phyloP scores from a whole-genome alignment of 2,888 invertebrate species.

The Fragum whitleyi region DNA sequence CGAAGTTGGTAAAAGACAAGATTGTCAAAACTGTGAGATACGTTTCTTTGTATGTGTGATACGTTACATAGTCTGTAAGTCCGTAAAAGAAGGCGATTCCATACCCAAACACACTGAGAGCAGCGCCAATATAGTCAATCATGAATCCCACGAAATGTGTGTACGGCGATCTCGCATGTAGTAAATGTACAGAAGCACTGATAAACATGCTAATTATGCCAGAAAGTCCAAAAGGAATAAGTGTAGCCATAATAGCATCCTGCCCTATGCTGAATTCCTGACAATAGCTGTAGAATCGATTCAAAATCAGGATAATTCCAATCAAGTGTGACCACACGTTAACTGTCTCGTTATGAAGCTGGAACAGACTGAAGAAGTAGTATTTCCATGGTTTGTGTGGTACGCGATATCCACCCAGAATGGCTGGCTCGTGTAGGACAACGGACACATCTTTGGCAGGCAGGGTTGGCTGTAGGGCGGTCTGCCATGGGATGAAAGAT shows the following conservation, averaged over 20 bases:
- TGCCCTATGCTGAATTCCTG: constrained; percentile 69
- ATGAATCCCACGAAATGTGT: constrained; percentile 69
- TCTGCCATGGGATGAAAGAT: constrained; percentile 60
- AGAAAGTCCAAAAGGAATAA: constrained; percentile 62
- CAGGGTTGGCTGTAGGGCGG: constrained; percentile 59
- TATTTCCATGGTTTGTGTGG: constrained; percentile 74
- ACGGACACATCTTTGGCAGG: constrained; percentile 69
- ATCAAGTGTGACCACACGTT: constrained; percentile 80
- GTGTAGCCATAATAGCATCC: constrained; percentile 72
- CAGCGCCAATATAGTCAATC: constrained; percentile 70
- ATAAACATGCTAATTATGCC: constrained; percentile 60
- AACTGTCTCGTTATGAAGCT: constrained; percentile 79
- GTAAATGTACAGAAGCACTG: constrained; percentile 64
- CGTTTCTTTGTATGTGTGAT: constrained; percentile 29
- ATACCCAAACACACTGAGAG: constrained; percentile 62
- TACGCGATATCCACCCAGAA: constrained; percentile 74
- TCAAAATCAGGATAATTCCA: constrained; percentile 59
- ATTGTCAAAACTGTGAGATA: constrained; percentile 58
- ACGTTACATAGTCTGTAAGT: constrained; percentile 51
- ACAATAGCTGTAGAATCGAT: constrained; percentile 66
- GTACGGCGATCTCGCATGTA: constrained; percentile 65
- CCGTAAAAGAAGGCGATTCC: constrained; percentile 65
- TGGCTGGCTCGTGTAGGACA: constrained; percentile 76
- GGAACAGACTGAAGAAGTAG: constrained; percentile 75
- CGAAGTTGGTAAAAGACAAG: constrained; percentile 61